Evolutionary conservation across 2,113 vertebrate genomes (phyloP).

Genomic region (Callipepla californica): DNA sequence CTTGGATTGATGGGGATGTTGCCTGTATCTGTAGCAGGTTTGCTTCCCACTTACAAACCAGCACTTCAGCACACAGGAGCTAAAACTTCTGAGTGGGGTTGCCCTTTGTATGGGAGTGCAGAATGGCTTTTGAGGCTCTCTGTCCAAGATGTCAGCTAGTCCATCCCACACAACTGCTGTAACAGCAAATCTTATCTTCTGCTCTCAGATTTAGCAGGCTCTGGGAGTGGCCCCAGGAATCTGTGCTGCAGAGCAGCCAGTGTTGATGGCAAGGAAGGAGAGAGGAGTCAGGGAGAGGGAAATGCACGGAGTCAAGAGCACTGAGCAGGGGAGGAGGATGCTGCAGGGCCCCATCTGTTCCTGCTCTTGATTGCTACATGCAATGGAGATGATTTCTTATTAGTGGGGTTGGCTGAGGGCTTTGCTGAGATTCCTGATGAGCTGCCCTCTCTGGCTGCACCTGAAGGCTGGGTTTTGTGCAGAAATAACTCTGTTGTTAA

Average conservation of each 20-base stretch:
- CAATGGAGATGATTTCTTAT: not conserved
- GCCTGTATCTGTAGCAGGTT: not conserved
- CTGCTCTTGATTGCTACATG: not conserved
- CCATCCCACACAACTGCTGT: not conserved
- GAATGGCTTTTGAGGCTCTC: not conserved
- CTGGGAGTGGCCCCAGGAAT: not conserved
- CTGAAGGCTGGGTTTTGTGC: not conserved
- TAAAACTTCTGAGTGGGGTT: not conserved
- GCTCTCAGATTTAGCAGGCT: not conserved
- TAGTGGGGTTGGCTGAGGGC: not conserved
- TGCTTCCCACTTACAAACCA: not conserved
- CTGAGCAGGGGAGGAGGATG: not conserved
- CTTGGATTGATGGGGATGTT: not conserved
- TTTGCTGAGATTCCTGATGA: not conserved
- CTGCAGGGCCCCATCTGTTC: not conserved
- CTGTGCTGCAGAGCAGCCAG: not conserved
- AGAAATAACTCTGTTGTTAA: not conserved
- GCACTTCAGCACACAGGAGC: not conserved
- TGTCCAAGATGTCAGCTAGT: not conserved
- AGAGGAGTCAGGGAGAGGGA: not conserved
- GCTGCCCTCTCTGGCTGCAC: not conserved
- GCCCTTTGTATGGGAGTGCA: not conserved
- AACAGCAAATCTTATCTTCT: not conserved
- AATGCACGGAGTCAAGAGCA: not conserved
- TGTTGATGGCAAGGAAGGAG: not conserved